These are phyloP conservation scores for Selenia dentaria DNA, from an alignment of 2,888 invertebrate species.

Conservation along the genomic window DNA sequence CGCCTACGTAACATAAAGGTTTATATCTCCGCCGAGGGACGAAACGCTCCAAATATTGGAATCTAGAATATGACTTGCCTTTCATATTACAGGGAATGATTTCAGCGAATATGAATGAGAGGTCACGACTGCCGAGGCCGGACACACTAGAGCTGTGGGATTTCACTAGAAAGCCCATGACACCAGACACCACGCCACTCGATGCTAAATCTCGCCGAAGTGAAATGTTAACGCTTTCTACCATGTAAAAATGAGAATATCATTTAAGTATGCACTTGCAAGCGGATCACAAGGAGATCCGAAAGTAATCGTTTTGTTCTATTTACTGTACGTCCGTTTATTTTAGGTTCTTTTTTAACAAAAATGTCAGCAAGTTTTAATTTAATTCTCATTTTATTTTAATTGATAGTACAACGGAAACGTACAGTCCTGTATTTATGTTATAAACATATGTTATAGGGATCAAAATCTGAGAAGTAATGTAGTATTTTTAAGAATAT, in stretches of 20 bases:
- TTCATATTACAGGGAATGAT: constrained; percentile 26
- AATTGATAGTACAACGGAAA: too few relatives aligned
- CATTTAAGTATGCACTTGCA: constrained; percentile 29
- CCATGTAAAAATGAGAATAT: constrained; percentile 35
- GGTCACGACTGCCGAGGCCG: constrained; percentile 53
- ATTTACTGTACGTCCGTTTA: too few relatives aligned
- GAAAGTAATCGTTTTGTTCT: background rate
- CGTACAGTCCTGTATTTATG: too few relatives aligned
- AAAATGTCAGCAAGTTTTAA: too few relatives aligned
- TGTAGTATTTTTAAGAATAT: too few relatives aligned
- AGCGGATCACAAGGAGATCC: constrained; percentile 28
- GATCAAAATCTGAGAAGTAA: too few relatives aligned
- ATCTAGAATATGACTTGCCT: constrained; percentile 4
- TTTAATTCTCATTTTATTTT: too few relatives aligned
- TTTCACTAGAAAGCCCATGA: constrained; percentile 67
- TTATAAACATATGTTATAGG: too few relatives aligned
- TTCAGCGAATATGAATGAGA: constrained; percentile 46
- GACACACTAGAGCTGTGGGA: constrained; percentile 36
- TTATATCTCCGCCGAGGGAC: background rate
- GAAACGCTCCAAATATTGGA: constrained; percentile 12
- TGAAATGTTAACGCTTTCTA: constrained; percentile 65
- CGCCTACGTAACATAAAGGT: too few relatives aligned
- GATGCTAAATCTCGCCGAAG: constrained; percentile 57
- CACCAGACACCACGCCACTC: constrained; percentile 58
- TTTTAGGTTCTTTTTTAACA: too few relatives aligned